phyloP scores from a whole-genome alignment of 1,140 invertebrate species.

The Drosophila kikkawai region DNA sequence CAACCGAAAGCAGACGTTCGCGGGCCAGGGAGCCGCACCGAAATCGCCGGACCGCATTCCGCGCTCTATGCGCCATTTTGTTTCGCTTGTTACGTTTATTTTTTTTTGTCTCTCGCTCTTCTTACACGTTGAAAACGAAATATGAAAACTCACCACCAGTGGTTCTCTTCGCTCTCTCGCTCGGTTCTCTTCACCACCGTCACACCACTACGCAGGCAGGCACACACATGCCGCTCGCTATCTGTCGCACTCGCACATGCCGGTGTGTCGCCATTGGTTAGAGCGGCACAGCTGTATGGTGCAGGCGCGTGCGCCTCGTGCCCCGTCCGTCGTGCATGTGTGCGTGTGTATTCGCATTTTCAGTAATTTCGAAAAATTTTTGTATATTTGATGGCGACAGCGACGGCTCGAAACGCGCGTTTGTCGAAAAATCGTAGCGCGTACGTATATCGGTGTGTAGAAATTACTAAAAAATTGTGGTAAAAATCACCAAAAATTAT shows the following conservation, averaged over 20 bases:
- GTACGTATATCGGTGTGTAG: constrained; percentile 81
- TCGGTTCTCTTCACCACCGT: constrained; percentile 18
- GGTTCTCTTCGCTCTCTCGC: constrained; percentile 11
- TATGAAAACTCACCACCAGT: constrained; percentile 28
- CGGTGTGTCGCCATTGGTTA: constrained; percentile 3
- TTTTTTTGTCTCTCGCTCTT: constrained; percentile 20
- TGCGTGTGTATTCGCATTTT: constrained; percentile 79
- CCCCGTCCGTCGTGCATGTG: constrained; percentile 28
- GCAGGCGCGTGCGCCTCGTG: constrained; percentile 42
- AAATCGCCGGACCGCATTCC: constrained; percentile 28
- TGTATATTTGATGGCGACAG: constrained; percentile 84
- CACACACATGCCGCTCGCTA: constrained; percentile 10
- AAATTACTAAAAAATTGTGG: constrained; percentile 84
- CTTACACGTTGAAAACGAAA: constrained; percentile 27
- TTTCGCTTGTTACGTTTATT: constrained; percentile 40
- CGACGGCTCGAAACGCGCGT: constrained; percentile 78
- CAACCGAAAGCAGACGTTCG: constrained; percentile 5
- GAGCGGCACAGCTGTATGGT: constrained; percentile 6
- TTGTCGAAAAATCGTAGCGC: constrained; percentile 82
- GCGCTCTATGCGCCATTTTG: constrained; percentile 39
- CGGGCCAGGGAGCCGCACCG: constrained; percentile 10
- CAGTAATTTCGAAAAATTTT: constrained; percentile 82
- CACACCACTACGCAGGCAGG: constrained; percentile 10
- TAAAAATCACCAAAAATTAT: constrained; percentile 76
- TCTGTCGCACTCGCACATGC: constrained; percentile 13